Base-by-base conservation (phyloP, 2,797 vertebrate species). In the Ispidina picta region DNA sequence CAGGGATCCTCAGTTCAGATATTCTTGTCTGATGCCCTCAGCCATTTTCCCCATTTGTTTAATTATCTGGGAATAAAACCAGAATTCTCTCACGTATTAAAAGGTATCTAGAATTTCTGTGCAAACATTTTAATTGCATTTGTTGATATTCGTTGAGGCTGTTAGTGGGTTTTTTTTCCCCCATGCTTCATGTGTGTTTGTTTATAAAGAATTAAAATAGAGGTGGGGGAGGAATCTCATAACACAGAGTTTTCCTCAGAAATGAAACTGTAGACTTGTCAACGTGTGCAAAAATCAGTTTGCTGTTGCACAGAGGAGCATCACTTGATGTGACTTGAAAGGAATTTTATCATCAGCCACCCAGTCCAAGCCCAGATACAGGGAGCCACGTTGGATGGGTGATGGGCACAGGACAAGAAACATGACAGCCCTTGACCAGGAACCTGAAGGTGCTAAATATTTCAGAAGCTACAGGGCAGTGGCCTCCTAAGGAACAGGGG, bases 271-370 rank as follows among this genome's bases (percentile, higher is more conserved):
- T 28, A 35, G 41, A 77, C 73, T 81, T 81, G 75, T 62, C 69
- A 74, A 43, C 7, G 9, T 17, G 5, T 80, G 78, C 62, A 77
- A 52, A 89, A 87, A 74, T 70, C 72, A 39, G n/a, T 85, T 88
- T 83, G 31, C 28, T 74, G 9, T 74, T 94, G 80, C 74, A 64
- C 22, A 19, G 10, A 39, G n/a, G 7, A 80, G 33, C 62, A 65
- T 80, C 69, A 15, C 82, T 83, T 89, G 68, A 87, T 89, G 59
- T 80, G 76, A 92, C 75, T 54, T 55, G 29, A 87, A 87, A 89
- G 28, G 55, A 80, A 91, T 78, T n/a, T 72, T 65, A 18, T 58
- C 58, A 39, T 74, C 89, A 86, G 9, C 52, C 44, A 68, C 33
- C 6, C 28, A 44, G 62, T 31, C 43, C 51, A 46, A 88, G 70